Evolutionary conservation across 2,888 invertebrate species (phyloP), one percentile per base, ranked within the genome.

Genomic region (Ecliptopera silaceata): DNA sequence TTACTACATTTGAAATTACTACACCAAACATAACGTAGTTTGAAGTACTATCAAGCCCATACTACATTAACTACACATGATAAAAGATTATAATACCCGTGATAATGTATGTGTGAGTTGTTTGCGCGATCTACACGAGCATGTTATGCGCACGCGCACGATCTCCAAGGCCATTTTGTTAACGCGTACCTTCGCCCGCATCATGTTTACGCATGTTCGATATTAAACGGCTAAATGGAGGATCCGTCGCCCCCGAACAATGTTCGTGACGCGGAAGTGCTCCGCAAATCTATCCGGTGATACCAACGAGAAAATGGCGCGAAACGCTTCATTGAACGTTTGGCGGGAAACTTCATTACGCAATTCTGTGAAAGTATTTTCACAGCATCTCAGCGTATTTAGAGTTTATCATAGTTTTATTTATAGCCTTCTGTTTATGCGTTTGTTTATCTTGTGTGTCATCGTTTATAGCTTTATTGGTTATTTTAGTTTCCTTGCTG

Each of bases 141-240:
- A 73, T 71, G 75, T 71, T 47, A 66, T 65, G 71, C 75, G 79
- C 80, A 78, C 77, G 81, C 82, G 80, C 82, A 74, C 74, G 69
- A 64, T 69, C 71, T 68, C 77, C 90, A 90, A 90, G 90, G 90
- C 84, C 86, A 85, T 82, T 82, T 83, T 88, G 82, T 88, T 88
- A 84, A 86, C 88, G 78, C 82, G 72, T 71, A 80, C 79, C 38
- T 31, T 18, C 26, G 75, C 80, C 81, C 82, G 80, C 82, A 80
- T 57, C 46, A 11, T 82, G 80, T 84, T 81, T 84, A 85, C 85
- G 75, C 61, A 61, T 76, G 69, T 65, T 69, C 66, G 69, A 74
- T 78, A 78, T 73, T 73, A 83, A 64, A 73, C 86, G 77, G 46
- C 82, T 66, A 61, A 70, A 59, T 74, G 62, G 63, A 59, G 72